Conservation (phyloP, 2,888 invertebrate genomes). For the Rhimphoctona megacephalus region DNA sequence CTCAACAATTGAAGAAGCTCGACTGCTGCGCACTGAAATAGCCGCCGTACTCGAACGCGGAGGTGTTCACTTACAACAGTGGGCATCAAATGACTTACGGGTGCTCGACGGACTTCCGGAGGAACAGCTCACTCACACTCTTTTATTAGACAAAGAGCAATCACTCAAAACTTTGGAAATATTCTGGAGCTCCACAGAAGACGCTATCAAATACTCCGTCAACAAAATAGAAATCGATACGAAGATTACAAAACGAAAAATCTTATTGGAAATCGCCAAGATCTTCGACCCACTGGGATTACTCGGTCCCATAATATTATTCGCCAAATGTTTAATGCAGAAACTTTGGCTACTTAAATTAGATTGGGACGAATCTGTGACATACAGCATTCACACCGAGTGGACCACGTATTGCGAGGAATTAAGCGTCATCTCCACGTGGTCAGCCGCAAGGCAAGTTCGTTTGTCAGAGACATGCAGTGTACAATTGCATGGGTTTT, state of each 20-base stretch:
- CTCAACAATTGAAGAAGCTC: conserved; percentile 15
- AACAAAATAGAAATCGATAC: not conserved
- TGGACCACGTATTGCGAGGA: conserved; percentile 32
- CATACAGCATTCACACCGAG: conserved; percentile 30
- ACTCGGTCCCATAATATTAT: conserved; percentile 55
- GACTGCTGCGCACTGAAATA: not conserved
- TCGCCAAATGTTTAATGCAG: conserved; percentile 60
- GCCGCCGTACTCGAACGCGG: not conserved
- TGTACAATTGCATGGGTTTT: conserved; percentile 65
- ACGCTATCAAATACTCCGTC: conserved; percentile 36
- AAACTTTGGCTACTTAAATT: conserved; percentile 52
- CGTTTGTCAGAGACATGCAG: too few relatives aligned
- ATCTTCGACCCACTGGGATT: conserved; percentile 66
- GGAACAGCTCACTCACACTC: not conserved
- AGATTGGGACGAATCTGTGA: conserved; percentile 56
- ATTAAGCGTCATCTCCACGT: not conserved
- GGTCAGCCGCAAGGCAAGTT: not conserved
- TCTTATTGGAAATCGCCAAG: conserved; percentile 53
- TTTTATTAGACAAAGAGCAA: conserved; percentile 3
- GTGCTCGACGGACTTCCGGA: conserved; percentile 15
- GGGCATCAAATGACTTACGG: conserved; percentile 39
- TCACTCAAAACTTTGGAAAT: conserved; percentile 48
- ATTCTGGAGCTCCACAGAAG: conserved; percentile 44
- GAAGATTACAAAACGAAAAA: conserved; percentile 37
- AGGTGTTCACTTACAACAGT: conserved; percentile 18